Base-by-base conservation (phyloP, 2,113 vertebrate genomes). In the Conger conger region DNA sequence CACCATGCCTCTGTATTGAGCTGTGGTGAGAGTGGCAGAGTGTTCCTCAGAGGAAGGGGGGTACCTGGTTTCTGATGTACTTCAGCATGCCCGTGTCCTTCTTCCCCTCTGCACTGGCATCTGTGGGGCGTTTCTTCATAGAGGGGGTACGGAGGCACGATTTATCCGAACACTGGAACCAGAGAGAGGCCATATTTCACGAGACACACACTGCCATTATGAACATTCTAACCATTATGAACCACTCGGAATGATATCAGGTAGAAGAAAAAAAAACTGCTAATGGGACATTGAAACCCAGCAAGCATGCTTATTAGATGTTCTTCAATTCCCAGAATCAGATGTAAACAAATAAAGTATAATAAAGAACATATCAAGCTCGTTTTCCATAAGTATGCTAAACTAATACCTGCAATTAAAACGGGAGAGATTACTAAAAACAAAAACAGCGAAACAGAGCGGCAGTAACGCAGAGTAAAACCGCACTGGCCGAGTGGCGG, bases 71-170 rank as follows among this genome's bases (percentile, higher is more conserved):
- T 86, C 98, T 95, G 90, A 99, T 97, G 90, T 99, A 99, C 87
- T 99, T 99, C 38, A 99, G 92, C 98, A 99, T 99, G 73, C 97
- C 97, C 0, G 97, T 97, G 86, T 99, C 98, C 88, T 99, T 99
- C 91, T 99, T 99, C 36, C 98, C 98, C 89, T 99, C 98, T 11
- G 96, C 90, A 89, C 93, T 98, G 89, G 91, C 91, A 90, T 98
- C 97, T 0, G 94, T 95, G 86, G 97, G 96, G 79, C 97, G 94
- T 88, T 98, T 98, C 92, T 99, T 99, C 87, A 99, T 95, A 57
- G 98, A 99, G 0, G 98, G 98, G 0, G 98, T 99, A 91, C 97
- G 95, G 80, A 99, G 93, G 87, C 97, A 99, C 0, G 98, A 99
- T 88, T 99, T 99, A 87, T 99, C 98, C 18, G 97, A 99, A 87